Conservation (phyloP, 2,113 vertebrate genomes). For the Sylvietta virens region DNA sequence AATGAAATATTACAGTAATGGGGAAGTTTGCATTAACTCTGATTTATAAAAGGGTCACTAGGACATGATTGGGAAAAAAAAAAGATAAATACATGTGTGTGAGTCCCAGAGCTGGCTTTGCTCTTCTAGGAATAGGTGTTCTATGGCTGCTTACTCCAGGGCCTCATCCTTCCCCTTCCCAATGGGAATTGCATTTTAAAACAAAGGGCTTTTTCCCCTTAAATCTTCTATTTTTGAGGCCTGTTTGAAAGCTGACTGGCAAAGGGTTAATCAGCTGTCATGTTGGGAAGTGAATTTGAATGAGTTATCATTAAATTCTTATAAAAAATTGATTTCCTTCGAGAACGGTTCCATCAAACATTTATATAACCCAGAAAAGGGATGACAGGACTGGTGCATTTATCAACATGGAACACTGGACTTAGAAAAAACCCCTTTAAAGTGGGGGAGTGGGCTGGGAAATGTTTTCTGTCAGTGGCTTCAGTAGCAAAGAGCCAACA, state of each 20-base stretch:
- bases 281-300: slow-evolving; percentile 50
- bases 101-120: neutral
- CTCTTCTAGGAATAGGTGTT: neutral
- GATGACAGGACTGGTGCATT: neutral
- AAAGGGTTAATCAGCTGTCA: slow-evolving; percentile 69
- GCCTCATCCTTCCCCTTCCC: neutral
- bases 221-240: neutral
- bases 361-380: slow-evolving; percentile 71
- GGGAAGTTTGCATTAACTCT: neutral
- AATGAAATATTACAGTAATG: slow-evolving; percentile 41
- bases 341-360: slow-evolving; percentile 67
- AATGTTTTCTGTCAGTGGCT: neutral
- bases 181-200: neutral
- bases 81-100: neutral
- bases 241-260: neutral
- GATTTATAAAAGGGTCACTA: neutral
- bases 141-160: neutral
- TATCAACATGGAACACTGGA: neutral
- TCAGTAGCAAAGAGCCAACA: neutral
- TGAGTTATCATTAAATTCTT: slow-evolving; percentile 70
- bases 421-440: neutral
- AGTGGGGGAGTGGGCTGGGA: neutral
- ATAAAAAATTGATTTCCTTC: slow-evolving; percentile 73
- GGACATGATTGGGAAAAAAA: neutral
- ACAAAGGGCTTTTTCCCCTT: neutral